Base-by-base conservation (phyloP, 2,888 invertebrate species). In the Melipona beecheii region DNA sequence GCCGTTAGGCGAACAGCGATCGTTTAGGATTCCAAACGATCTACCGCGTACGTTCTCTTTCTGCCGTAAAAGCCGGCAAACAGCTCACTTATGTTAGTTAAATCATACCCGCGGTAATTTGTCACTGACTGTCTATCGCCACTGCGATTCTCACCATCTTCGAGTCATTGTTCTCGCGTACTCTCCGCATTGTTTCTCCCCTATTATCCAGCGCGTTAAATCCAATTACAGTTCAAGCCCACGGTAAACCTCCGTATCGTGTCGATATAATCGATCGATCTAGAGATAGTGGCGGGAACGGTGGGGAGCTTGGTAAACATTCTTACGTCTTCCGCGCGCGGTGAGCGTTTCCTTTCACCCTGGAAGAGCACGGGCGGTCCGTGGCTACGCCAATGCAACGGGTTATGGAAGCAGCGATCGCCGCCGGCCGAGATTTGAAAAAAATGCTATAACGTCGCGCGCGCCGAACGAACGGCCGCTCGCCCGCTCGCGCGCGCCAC, bases 391-490 rank as follows among this genome's bases (percentile, higher is more conserved):
- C 83, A 84, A 31, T 88, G 88, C 36, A 19, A 66, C 17, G 75
- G 79, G 83, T 89, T 89, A 88, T 84, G 85, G 88, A 89, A 84
- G 69, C 78, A 52, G 68, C 72, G 69, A 62, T 72, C 27, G 79
- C 52, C 75, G 66, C 36, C 56, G 56, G 24, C 36, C 60, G 64
- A 58, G 60, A 82, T 89, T 87, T 65, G 85, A 82, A 91, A 91
- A 52, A 91, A 90, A 90, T 88, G 77, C 84, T 86, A 81, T 86
- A 81, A 83, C 86, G 78, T 83, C 73, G 83, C 82, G 81, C 56
- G 78, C 73, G 74, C 69, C 71, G 80, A 79, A 65, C 86, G 75
- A 76, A 50, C 58, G 64, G 54, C 21, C 21, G 50, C 27, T 68
- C 68, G 49, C 66, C 11, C 78, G 50, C 71, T 62, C 58, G 76